A percentile compares a stretch with the other conserved stretches of the same genome.
phyloP scores from a whole-genome alignment of 2,888 invertebrate species.

The Nudaria mundana region DNA sequence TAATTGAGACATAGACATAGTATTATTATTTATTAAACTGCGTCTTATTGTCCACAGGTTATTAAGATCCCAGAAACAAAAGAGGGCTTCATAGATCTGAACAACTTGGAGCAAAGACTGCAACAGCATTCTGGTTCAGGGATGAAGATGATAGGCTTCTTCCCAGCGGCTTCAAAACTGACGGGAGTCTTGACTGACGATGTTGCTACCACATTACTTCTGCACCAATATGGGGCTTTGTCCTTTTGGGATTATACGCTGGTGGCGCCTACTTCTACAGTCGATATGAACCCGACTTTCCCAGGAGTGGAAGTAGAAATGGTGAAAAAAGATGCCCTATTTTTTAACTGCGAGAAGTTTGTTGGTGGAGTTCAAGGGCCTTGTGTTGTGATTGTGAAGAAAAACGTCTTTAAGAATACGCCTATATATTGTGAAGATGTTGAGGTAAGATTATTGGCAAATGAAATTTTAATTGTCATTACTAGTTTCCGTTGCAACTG shows the following conservation, averaged over 20 bases:
- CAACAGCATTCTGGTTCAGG: slow-evolving; percentile 82
- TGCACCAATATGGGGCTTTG: slow-evolving; percentile 91
- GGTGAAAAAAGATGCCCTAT: slow-evolving; percentile 92
- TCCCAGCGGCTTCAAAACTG: slow-evolving; percentile 93
- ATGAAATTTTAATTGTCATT: no score
- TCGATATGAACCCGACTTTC: slow-evolving; percentile 92
- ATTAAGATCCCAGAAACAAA: slow-evolving; percentile 89
- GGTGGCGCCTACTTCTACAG: slow-evolving; percentile 88
- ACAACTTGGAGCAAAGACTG: slow-evolving; percentile 87
- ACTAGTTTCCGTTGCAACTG: no score
- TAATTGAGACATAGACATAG: no score
- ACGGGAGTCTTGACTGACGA: slow-evolving; percentile 94
- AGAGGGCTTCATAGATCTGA: slow-evolving; percentile 89
- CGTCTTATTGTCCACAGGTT: slow-evolving; percentile 78
- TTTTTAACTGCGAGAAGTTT: slow-evolving; percentile 95
- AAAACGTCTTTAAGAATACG: slow-evolving; percentile 69
- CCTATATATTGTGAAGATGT: slow-evolving; percentile 62
- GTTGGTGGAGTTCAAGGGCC: slow-evolving; percentile 95
- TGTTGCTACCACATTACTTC: slow-evolving; percentile 88
- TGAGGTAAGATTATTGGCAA: slow-evolving; percentile 73
- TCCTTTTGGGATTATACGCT: slow-evolving; percentile 96
- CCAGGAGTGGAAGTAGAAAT: slow-evolving; percentile 85
- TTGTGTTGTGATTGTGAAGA: slow-evolving; percentile 80
- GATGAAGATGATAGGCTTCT: slow-evolving; percentile 90
- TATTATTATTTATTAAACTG: no score